phyloP scores from a whole-genome alignment of 1,140 invertebrate genomes.

The Lysiphlebus fabarum region DNA sequence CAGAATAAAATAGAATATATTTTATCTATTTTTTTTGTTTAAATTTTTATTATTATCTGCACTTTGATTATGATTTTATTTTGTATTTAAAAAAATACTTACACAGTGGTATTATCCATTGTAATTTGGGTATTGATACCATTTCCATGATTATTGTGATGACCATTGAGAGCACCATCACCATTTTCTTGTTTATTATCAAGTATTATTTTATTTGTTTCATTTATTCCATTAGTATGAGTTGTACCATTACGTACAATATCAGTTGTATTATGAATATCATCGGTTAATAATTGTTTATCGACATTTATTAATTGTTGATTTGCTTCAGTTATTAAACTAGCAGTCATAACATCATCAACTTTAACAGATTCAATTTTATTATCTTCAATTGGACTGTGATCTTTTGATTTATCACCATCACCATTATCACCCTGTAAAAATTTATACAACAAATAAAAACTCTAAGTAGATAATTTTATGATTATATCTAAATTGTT shows the following conservation, averaged over 20 bases:
- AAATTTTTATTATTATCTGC: conserved; percentile 12
- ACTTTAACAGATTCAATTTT: conserved; percentile 36
- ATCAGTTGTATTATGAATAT: conserved; percentile 38
- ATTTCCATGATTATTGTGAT: conserved; percentile 49
- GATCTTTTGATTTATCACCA: conserved; percentile 50
- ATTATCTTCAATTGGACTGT: conserved; percentile 46
- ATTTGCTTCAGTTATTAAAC: conserved; percentile 51
- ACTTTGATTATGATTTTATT: conserved; percentile 3
- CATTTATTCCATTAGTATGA: conserved; percentile 50
- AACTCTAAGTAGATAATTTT: neutral
- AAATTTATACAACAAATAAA: neutral
- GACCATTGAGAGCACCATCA: conserved; percentile 50
- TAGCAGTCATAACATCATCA: conserved; percentile 50
- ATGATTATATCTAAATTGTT: neutral
- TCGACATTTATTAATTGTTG: conserved; percentile 50
- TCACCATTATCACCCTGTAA: conserved; percentile 45
- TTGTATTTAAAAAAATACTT: conserved; percentile 37
- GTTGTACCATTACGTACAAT: conserved; percentile 50
- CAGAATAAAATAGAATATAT: neutral
- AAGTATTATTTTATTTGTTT: conserved; percentile 47
- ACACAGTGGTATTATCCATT: conserved; percentile 55
- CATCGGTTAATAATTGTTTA: conserved; percentile 41
- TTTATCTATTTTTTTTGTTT: conserved; percentile 5
- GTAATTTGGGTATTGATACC: conserved; percentile 50
- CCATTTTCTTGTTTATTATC: conserved; percentile 50